Evolutionary conservation across 2,797 vertebrate genomes (phyloP).

Genomic region (Schizopygopsis malacanthus): DNA sequence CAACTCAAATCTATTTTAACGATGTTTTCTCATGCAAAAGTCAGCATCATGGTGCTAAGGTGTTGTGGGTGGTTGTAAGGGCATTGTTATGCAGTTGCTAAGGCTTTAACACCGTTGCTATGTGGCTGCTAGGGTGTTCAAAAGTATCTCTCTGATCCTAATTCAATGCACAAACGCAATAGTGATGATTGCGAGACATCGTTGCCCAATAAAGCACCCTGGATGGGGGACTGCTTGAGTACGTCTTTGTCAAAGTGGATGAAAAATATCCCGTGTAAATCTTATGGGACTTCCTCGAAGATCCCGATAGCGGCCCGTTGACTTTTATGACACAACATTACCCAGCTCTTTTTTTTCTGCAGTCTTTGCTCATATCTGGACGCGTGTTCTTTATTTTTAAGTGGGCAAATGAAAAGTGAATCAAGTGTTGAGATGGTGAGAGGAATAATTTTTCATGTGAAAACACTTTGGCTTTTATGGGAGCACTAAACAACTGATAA

Average conservation of each 20-base stretch:
- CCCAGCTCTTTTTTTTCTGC: slow-evolving; percentile 65
- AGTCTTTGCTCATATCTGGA: slow-evolving; percentile 42
- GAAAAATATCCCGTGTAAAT: slow-evolving; percentile 67
- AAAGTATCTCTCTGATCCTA: not conserved
- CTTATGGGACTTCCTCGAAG: slow-evolving; percentile 67
- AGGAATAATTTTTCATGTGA: slow-evolving; percentile 85
- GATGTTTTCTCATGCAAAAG: not conserved
- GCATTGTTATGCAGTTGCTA: not conserved
- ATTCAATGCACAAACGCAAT: not conserved
- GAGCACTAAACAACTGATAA: slow-evolving; percentile 84
- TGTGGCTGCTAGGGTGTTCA: not conserved
- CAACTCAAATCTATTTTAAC: not conserved
- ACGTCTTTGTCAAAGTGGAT: slow-evolving; percentile 59
- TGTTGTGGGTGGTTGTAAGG: not conserved
- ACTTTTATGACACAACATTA: slow-evolving; percentile 74
- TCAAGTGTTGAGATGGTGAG: slow-evolving; percentile 73
- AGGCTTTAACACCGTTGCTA: not conserved
- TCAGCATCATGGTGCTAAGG: not conserved
- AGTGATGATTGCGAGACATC: not conserved
- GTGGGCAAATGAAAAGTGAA: slow-evolving; percentile 74
- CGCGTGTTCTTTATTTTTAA: slow-evolving; percentile 64
- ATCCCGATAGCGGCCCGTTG: slow-evolving; percentile 75
- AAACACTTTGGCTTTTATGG: slow-evolving; percentile 83
- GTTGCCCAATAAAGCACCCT: slow-evolving; percentile 58
- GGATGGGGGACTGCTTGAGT: slow-evolving; percentile 64